These are phyloP conservation scores for Amiota minor DNA, from an alignment of 2,888 invertebrate species.

Conservation along the genomic window DNA sequence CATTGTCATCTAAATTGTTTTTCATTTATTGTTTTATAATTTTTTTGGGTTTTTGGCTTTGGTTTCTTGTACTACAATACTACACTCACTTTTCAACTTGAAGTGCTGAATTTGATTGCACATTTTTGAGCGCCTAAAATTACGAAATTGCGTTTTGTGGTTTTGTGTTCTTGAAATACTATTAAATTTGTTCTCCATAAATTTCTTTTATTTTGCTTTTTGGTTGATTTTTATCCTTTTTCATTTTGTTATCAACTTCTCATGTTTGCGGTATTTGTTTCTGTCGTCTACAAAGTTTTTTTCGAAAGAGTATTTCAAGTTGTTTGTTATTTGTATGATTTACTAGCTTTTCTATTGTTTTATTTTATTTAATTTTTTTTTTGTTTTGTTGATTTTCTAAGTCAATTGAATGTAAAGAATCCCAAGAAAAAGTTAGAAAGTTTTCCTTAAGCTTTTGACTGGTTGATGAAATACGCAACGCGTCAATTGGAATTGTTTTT, in stretches of 20 bases:
- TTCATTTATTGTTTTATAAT: neutral
- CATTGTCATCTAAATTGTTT: neutral
- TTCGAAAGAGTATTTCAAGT: constrained; percentile 7
- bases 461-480: no score
- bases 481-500: no score
- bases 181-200: neutral
- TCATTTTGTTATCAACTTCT: constrained; percentile 1
- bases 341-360: neutral
- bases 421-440: constrained; percentile 14
- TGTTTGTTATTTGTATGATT: neutral
- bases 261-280: neutral
- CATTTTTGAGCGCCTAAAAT: constrained; percentile 47
- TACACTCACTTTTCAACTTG: neutral
- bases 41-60: neutral
- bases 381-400: neutral
- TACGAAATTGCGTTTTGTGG: constrained; percentile 53
- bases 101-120: constrained; percentile 46
- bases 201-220: neutral
- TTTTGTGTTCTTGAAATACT: constrained; percentile 8
- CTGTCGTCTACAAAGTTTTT: constrained; percentile 32
- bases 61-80: neutral
- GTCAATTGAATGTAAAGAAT: neutral
- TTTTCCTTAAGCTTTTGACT: no score
- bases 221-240: neutral
- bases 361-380: neutral